These are phyloP conservation scores for Hesperia comma DNA, from an alignment of 2,888 invertebrate genomes.

Conservation along the genomic window DNA sequence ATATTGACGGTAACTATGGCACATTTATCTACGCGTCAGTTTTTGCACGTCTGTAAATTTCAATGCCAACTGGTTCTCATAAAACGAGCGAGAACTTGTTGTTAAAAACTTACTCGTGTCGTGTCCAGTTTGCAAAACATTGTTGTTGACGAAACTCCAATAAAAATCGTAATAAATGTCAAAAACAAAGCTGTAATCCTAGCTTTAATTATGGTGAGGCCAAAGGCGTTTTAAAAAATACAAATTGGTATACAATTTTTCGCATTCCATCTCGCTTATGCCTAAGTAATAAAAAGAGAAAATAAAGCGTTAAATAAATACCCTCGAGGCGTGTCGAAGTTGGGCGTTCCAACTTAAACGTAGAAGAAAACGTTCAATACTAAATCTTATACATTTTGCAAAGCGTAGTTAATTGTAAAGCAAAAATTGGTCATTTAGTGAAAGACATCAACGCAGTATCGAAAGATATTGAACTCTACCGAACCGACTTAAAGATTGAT, in stretches of 20 bases:
- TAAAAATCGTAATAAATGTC: too few relatives aligned
- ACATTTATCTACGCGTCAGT: not conserved
- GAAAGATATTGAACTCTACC: constrained; percentile 4
- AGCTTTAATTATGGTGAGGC: not conserved
- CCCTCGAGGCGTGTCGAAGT: not conserved
- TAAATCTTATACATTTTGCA: not conserved
- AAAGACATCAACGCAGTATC: not conserved
- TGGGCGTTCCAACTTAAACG: constrained; percentile 2
- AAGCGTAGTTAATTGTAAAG: not conserved
- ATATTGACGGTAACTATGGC: too few relatives aligned
- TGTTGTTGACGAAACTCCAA: not conserved
- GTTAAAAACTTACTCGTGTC: constrained; percentile 16
- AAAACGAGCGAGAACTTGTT: constrained; percentile 11
- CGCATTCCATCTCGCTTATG: not conserved
- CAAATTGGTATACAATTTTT: too few relatives aligned
- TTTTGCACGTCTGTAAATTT: constrained; percentile 21
- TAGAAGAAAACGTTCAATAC: not conserved
- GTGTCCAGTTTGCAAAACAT: not conserved
- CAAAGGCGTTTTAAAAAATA: not conserved
- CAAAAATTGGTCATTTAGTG: not conserved
- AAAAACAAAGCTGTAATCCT: not conserved
- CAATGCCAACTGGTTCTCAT: constrained; percentile 28
- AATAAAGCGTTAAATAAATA: not conserved
- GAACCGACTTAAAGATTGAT: not conserved
- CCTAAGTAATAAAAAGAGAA: not conserved